phyloP scores from a whole-genome alignment of 2,113 vertebrate species.

The Cairina moschata region DNA sequence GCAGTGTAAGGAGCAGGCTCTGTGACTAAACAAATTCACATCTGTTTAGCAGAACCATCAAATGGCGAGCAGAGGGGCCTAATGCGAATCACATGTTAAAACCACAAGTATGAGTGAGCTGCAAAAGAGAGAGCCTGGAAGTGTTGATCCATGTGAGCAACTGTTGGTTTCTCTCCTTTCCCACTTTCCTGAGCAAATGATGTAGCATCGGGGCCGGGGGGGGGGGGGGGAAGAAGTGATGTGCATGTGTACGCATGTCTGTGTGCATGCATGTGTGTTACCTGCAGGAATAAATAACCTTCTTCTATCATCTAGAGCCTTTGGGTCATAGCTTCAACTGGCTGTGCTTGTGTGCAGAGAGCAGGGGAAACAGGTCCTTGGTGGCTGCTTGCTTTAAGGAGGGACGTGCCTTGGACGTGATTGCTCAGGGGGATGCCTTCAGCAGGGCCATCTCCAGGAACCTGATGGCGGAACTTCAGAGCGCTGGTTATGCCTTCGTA shows the following conservation, averaged over 20 bases:
- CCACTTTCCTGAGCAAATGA: slow-evolving; percentile 1
- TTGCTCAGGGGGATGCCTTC: not conserved
- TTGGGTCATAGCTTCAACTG: not conserved
- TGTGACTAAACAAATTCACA: slow-evolving; percentile 70
- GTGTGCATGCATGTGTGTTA: not conserved
- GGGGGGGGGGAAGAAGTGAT: not conserved
- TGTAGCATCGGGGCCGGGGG: not conserved
- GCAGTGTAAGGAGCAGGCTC: slow-evolving; percentile 58
- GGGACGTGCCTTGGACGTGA: not conserved
- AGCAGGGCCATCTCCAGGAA: not conserved
- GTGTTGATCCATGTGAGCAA: slow-evolving; percentile 68
- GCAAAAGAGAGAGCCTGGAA: slow-evolving; percentile 57
- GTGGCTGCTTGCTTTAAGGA: not conserved
- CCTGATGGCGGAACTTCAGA: not conserved
- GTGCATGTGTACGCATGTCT: not conserved
- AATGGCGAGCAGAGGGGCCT: slow-evolving; percentile 57
- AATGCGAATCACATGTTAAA: slow-evolving; percentile 70
- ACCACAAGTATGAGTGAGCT: slow-evolving; percentile 62
- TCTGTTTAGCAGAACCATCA: slow-evolving; percentile 67
- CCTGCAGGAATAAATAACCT: not conserved
- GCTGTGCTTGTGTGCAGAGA: not conserved
- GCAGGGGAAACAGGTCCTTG: not conserved
- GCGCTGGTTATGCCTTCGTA: not conserved
- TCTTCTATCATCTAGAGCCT: not conserved
- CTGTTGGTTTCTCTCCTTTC: slow-evolving; percentile 53